Percentiles rank a stretch among this genome's conserved stretches.
These are phyloP conservation scores for Neocrepidodera transversa DNA, from an alignment of 2,888 invertebrate genomes.

Conservation along the genomic window DNA sequence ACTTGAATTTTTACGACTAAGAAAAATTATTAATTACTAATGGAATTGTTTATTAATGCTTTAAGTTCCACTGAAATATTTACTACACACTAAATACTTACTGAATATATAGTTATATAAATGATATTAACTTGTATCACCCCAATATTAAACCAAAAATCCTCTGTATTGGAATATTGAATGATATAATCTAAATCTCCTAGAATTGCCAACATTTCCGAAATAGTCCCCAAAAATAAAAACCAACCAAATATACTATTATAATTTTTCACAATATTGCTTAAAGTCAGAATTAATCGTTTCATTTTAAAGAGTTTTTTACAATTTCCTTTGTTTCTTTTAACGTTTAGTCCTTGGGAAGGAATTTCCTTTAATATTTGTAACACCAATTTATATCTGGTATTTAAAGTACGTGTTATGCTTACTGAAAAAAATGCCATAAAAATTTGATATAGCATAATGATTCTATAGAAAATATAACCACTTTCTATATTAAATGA, in stretches of 20 bases:
- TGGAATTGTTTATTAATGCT: too few species aligned
- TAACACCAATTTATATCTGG: conserved; percentile 23
- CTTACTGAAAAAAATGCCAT: conserved; percentile 17
- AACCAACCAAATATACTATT: conserved; percentile 29
- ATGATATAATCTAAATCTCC: conserved; percentile 30
- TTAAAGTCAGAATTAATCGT: conserved; percentile 10
- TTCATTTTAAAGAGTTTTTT: conserved; percentile 14
- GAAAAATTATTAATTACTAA: too few species aligned
- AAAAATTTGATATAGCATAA: conserved; percentile 31
- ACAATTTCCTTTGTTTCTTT: conserved; percentile 7
- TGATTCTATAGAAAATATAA: conserved; percentile 30
- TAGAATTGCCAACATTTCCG: conserved; percentile 22
- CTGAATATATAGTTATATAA: conserved; percentile 29
- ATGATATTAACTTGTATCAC: conserved; percentile 21
- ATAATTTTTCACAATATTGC: conserved; percentile 6
- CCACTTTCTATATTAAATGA: conserved; percentile 15
- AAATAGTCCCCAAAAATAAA: conserved; percentile 23
- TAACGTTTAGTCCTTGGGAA: conserved; percentile 14
- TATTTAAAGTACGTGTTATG: conserved; percentile 12
- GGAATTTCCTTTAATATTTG: conserved; percentile 10
- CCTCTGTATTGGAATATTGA: conserved; percentile 18
- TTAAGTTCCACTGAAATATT: too few species aligned
- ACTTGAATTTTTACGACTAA: too few species aligned
- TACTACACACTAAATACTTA: conserved; percentile 31
- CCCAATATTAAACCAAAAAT: conserved; percentile 21